These are phyloP conservation scores for Drosophila nasuta DNA, from an alignment of 1,140 invertebrate genomes.

Conservation along the genomic window DNA sequence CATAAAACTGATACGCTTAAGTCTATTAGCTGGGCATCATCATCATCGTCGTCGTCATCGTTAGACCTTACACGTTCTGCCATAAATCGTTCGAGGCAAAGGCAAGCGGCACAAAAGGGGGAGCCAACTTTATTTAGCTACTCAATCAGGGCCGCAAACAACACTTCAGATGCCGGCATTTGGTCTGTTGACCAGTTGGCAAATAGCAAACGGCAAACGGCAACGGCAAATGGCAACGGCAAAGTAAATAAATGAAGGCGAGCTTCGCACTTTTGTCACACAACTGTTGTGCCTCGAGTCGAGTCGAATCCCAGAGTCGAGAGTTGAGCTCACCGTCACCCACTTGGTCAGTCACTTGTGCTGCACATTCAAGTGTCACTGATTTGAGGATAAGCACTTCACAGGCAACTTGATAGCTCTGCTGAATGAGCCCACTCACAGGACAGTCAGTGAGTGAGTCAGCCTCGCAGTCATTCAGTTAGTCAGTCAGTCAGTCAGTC, in stretches of 20 bases:
- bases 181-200: conserved; percentile 64
- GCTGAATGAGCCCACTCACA: conserved; percentile 45
- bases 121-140: conserved; percentile 69
- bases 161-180: conserved; percentile 61
- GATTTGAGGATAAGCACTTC: conserved; percentile 83
- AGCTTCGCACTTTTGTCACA: conserved; percentile 67
- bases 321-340: conserved; percentile 52
- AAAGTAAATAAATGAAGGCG: conserved; percentile 76
- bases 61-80: conserved; percentile 24
- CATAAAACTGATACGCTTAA: conserved; percentile 51
- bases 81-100: conserved; percentile 41
- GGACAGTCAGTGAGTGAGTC: conserved; percentile 14
- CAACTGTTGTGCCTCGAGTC: not conserved
- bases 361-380: conserved; percentile 83
- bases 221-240: conserved; percentile 35
- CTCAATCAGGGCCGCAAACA: conserved; percentile 76
- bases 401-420: conserved; percentile 79
- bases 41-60: conserved; percentile 20
- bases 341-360: conserved; percentile 81
- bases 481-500: conserved; percentile 6
- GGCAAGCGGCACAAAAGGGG: conserved; percentile 25
- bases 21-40: conserved; percentile 50
- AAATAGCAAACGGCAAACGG: conserved; percentile 38
- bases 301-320: conserved; percentile 6
- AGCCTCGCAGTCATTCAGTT: conserved; percentile 23